Conservation (phyloP, 2,797 vertebrate genomes). For the Nannoperca obscura region DNA sequence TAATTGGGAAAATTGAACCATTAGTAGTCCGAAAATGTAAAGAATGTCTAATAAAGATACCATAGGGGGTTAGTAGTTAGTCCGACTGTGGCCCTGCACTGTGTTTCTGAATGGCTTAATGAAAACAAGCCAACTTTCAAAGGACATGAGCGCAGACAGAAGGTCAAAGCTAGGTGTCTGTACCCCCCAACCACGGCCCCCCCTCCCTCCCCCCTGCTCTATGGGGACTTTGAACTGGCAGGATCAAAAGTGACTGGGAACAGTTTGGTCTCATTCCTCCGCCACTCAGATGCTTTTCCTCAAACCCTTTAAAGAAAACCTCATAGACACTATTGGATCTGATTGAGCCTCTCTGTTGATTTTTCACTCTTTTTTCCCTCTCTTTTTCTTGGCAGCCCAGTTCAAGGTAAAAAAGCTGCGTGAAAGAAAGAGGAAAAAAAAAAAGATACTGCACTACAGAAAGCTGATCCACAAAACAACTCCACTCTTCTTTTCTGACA, state of each 20-base stretch:
- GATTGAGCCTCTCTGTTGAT: conserved; percentile 81
- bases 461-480: conserved; percentile 96
- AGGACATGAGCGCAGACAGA: conserved; percentile 84
- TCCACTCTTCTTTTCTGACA: conserved; percentile 92
- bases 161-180: conserved; percentile 88
- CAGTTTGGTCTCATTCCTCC: conserved; percentile 84
- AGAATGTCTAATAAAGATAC: conserved; percentile 78
- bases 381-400: conserved; percentile 77
- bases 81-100: conserved; percentile 70
- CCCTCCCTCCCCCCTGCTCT: conserved; percentile 57
- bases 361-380: conserved; percentile 64
- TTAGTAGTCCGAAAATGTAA: conserved; percentile 72
- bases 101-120: conserved; percentile 79
- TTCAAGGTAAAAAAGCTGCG: conserved; percentile 83
- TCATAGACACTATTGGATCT: conserved; percentile 83
- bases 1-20: conserved; percentile 79
- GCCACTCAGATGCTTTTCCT: conserved; percentile 83
- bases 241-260: conserved; percentile 88
- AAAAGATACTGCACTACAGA: conserved; percentile 81
- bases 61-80: conserved; percentile 67
- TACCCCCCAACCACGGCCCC: conserved; percentile 58
- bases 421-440: conserved; percentile 60
- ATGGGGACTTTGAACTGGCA: conserved; percentile 86
- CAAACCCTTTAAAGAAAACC: conserved; percentile 85
- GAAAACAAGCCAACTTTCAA: conserved; percentile 86